A percentile compares a stretch with the other conserved stretches of the same genome.
Conservation (phyloP, 2,888 invertebrate species). For the Mactromeris polynyma region DNA sequence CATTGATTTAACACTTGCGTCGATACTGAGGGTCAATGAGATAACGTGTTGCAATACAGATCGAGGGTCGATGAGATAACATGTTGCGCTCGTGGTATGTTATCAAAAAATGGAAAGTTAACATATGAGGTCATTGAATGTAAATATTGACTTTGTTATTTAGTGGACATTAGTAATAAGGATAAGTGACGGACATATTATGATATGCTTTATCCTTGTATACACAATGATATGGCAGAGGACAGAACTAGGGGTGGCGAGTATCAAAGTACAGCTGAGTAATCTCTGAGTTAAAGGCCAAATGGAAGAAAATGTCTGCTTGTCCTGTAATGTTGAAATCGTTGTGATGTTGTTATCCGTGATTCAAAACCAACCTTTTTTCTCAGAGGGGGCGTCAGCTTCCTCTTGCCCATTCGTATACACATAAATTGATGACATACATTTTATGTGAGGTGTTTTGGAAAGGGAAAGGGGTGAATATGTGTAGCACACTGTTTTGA, state of each 20-base stretch:
- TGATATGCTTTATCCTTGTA: constrained; percentile 43
- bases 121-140: constrained; percentile 5
- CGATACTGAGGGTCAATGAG: neutral
- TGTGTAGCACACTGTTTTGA: too few relatives aligned
- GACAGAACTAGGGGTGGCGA: neutral
- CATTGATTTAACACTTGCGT: neutral
- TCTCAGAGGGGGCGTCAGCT: too few relatives aligned
- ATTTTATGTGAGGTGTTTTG: too few relatives aligned
- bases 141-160: constrained; percentile 44
- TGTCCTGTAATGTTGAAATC: too few relatives aligned
- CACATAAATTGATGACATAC: too few relatives aligned
- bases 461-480: too few relatives aligned
- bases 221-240: constrained; percentile 42
- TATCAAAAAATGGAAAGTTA: constrained; percentile 2
- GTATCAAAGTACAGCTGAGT: neutral
- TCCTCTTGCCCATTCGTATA: too few relatives aligned
- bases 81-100: neutral
- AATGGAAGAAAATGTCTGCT: neutral
- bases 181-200: constrained; percentile 54
- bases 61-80: neutral
- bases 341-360: too few relatives aligned
- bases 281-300: neutral
- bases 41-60: neutral
- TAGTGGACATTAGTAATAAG: constrained; percentile 51
- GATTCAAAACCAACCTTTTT: too few relatives aligned